Conservation (phyloP, 2,797 vertebrate species). For the Champsocephalus gunnari region DNA sequence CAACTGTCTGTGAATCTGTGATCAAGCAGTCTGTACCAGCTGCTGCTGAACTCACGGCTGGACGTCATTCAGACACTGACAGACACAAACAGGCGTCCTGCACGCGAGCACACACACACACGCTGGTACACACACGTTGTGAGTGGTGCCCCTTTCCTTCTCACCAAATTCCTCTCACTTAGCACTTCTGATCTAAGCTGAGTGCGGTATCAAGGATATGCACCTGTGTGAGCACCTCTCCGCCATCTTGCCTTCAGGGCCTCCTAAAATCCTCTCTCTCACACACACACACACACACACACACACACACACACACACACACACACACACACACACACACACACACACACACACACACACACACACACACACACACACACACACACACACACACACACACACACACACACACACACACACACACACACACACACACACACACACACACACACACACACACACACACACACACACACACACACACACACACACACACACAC, state of each 20-base stretch:
- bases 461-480: slow-evolving; percentile 30
- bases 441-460: slow-evolving; percentile 32
- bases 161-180: slow-evolving; percentile 61
- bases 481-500: slow-evolving; percentile 19
- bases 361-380: no score
- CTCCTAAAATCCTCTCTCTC: slow-evolving; percentile 32
- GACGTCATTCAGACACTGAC: slow-evolving; percentile 64
- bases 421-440: slow-evolving; percentile 18
- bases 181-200: slow-evolving; percentile 62
- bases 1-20: slow-evolving; percentile 60
- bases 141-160: slow-evolving; percentile 15
- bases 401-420: slow-evolving; percentile 32
- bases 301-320: slow-evolving; percentile 4
- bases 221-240: slow-evolving; percentile 48
- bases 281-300: slow-evolving; percentile 8
- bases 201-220: slow-evolving; percentile 34
- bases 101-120: slow-evolving; percentile 6
- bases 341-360: slow-evolving; percentile 16
- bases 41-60: slow-evolving; percentile 68
- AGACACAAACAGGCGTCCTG: slow-evolving; percentile 59
- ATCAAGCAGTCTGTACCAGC: slow-evolving; percentile 73
- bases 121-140: no score
- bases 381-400: no score
- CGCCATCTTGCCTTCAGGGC: neutral
- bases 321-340: slow-evolving; percentile 33